A percentile compares a stretch with the other conserved stretches of the same genome.
These are phyloP conservation scores for Hydropotes inermis DNA, from an alignment of 2,113 vertebrate species.

Conservation along the genomic window DNA sequence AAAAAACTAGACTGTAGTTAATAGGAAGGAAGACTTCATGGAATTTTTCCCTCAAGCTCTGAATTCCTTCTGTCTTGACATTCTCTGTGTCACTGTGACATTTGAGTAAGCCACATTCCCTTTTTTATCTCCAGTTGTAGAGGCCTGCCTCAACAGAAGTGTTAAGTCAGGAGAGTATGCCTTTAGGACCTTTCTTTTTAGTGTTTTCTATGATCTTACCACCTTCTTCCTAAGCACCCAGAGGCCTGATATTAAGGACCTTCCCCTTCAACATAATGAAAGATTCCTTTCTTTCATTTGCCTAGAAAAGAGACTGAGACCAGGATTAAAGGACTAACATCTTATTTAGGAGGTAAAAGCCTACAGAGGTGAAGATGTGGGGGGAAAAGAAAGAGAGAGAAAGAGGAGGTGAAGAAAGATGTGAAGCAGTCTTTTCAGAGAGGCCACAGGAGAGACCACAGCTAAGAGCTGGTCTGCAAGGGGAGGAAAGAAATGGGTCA, in stretches of 20 bases:
- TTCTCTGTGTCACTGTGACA: not conserved
- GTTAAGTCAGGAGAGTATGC: not conserved
- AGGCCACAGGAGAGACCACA: not conserved
- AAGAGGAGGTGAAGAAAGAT: not conserved
- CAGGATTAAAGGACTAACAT: not conserved
- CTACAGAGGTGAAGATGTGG: not conserved
- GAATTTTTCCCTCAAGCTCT: not conserved
- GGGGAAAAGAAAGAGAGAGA: not conserved
- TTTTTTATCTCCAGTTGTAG: not conserved
- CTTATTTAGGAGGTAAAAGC: not conserved
- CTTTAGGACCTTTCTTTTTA: not conserved
- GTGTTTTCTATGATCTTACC: not conserved
- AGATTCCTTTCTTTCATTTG: not conserved
- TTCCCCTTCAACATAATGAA: not conserved
- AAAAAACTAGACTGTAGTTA: not conserved
- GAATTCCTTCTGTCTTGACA: not conserved
- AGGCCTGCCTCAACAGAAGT: not conserved
- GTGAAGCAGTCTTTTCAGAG: not conserved
- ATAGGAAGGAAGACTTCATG: not conserved
- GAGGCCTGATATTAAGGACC: not conserved
- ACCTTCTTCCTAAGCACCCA: not conserved
- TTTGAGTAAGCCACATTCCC: not conserved
- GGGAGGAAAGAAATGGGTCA: not conserved
- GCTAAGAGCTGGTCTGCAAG: not conserved
- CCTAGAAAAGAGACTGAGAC: not conserved